Evolutionary conservation across 1,140 invertebrate species (phyloP).

Genomic region (Coptotermes formosanus): DNA sequence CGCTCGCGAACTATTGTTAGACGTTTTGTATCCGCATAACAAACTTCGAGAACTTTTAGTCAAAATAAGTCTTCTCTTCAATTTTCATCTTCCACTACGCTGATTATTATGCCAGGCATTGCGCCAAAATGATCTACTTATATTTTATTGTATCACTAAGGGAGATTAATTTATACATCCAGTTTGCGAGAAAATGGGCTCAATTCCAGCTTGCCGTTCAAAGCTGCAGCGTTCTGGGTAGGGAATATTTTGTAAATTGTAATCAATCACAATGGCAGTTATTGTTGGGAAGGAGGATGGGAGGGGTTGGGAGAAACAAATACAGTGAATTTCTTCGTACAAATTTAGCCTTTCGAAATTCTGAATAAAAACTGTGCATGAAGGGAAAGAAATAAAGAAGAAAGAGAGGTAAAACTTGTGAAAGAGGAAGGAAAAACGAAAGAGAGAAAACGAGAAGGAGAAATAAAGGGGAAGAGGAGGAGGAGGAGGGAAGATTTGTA

Average conservation of each 20-base stretch:
- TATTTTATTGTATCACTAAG: background rate
- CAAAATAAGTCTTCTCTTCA: background rate
- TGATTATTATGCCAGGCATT: background rate
- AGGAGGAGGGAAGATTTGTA: no score
- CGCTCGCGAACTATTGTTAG: no score
- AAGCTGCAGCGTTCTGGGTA: background rate
- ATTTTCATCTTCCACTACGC: background rate
- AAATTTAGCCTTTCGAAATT: no score
- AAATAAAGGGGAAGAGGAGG: no score
- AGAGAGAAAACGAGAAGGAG: no score
- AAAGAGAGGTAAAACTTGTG: no score
- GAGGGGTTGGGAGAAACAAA: background rate
- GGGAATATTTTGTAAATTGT: background rate
- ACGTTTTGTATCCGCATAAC: background rate
- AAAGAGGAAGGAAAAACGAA: no score
- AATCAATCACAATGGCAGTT: background rate
- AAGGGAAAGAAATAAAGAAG: no score
- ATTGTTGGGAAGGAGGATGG: background rate
- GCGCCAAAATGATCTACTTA: background rate
- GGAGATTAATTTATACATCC: background rate
- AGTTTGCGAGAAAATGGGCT: background rate
- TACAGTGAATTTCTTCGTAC: no score
- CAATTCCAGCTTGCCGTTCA: background rate
- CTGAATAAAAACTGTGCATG: no score
- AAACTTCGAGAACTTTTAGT: background rate